Percentiles rank a stretch among this genome's conserved stretches.
Conservation (phyloP, 2,888 invertebrate species). For the Nemapogon koenigi region DNA sequence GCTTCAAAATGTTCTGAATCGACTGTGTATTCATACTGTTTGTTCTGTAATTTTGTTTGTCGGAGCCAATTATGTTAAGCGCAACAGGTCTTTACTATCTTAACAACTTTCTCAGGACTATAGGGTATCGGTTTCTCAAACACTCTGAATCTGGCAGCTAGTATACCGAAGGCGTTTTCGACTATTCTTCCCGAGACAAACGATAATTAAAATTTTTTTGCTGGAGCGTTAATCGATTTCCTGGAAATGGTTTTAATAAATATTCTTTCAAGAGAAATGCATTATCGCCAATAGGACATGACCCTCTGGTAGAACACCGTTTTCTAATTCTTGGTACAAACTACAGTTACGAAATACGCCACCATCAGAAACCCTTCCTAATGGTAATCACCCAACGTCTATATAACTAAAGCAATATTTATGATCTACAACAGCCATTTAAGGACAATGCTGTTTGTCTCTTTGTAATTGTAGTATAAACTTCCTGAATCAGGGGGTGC, state of each 20-base stretch:
- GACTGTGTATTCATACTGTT: slow-evolving; percentile 12
- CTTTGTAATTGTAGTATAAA: slow-evolving; percentile 23
- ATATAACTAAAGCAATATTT: slow-evolving; percentile 22
- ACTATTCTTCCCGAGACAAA: slow-evolving; percentile 13
- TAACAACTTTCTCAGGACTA: slow-evolving; percentile 15
- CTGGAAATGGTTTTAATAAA: slow-evolving; percentile 17
- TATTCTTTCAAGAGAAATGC: slow-evolving; percentile 17
- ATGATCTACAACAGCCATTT: slow-evolving; percentile 21
- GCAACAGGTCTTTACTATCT: slow-evolving; percentile 16
- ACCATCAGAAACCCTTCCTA: slow-evolving; percentile 21
- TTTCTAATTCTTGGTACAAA: slow-evolving; percentile 15
- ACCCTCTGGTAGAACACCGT: slow-evolving; percentile 15
- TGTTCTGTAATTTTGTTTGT: slow-evolving; percentile 14
- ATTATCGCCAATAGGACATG: slow-evolving; percentile 16
- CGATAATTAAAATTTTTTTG: slow-evolving; percentile 9
- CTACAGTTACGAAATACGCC: slow-evolving; percentile 19
- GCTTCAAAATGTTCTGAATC: slow-evolving; percentile 13
- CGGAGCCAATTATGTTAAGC: slow-evolving; percentile 16
- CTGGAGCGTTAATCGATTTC: slow-evolving; percentile 6
- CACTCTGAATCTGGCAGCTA: slow-evolving; percentile 11
- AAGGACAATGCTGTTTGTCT: slow-evolving; percentile 20
- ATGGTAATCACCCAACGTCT: slow-evolving; percentile 19
- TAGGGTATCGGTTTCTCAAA: slow-evolving; percentile 12
- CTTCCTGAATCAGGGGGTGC: slow-evolving; percentile 17
- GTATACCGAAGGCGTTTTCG: slow-evolving; percentile 15